Evolutionary conservation across 2,888 invertebrate species (phyloP).

Genomic region (Apotomis turbidana): DNA sequence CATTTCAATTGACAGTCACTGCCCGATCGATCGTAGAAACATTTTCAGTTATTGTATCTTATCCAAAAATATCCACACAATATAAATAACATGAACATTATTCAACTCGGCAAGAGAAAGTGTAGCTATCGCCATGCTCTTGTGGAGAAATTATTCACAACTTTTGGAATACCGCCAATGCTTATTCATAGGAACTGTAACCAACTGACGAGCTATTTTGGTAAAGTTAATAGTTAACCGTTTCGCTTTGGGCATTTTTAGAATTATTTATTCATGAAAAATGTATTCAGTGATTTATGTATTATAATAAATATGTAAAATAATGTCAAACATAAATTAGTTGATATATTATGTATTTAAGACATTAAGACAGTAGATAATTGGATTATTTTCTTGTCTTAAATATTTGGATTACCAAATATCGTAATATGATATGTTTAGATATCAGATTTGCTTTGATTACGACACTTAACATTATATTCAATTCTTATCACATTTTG

Average conservation of each 20-base stretch:
- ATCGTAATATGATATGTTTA: too few species aligned
- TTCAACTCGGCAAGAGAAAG: constrained; percentile 38
- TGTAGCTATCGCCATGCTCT: constrained; percentile 36
- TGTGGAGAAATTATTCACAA: constrained; percentile 40
- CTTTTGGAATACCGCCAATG: constrained; percentile 40
- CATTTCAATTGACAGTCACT: background rate
- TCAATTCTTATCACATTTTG: too few species aligned
- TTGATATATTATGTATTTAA: too few species aligned
- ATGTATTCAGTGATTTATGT: too few species aligned
- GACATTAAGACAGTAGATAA: too few species aligned
- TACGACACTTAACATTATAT: too few species aligned
- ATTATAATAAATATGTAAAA: too few species aligned
- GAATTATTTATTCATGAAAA: background rate
- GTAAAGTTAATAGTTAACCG: constrained; percentile 36
- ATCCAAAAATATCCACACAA: constrained; percentile 16
- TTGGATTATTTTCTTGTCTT: too few species aligned
- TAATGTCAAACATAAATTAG: too few species aligned
- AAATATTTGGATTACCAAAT: too few species aligned
- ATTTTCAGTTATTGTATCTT: constrained; percentile 11
- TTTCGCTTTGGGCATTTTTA: constrained; percentile 3
- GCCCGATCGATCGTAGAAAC: constrained; percentile 5
- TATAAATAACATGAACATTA: constrained; percentile 35
- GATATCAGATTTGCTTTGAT: too few species aligned
- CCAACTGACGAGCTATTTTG: constrained; percentile 39
- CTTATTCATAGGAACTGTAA: constrained; percentile 40